phyloP scores from a whole-genome alignment of 2,888 invertebrate species.

The Phasia obesa region DNA sequence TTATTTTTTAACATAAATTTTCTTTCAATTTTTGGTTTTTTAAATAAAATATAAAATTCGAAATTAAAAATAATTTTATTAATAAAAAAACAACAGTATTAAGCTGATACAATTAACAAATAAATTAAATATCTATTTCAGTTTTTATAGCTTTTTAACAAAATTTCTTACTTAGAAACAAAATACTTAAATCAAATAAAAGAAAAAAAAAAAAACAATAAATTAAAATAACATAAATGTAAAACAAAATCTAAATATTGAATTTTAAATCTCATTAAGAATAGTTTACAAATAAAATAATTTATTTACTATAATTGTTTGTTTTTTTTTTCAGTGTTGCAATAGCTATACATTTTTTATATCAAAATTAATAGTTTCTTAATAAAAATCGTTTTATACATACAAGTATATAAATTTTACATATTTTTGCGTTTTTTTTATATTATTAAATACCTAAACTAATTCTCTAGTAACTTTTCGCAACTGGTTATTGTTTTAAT shows the following conservation, averaged over 20 bases:
- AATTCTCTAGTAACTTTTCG: conserved; percentile 1
- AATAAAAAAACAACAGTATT: conserved; percentile 39
- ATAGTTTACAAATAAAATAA: conserved; percentile 12
- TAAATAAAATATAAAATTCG: conserved; percentile 31
- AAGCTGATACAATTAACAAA: conserved; percentile 25
- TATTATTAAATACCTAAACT: neutral
- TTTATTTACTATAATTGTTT: neutral
- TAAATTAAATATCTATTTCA: conserved; percentile 1
- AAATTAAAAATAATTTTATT: conserved; percentile 18
- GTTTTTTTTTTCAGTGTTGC: neutral
- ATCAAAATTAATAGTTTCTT: conserved; percentile 6
- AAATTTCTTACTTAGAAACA: conserved; percentile 36
- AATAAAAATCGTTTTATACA: conserved; percentile 39
- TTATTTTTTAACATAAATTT: conserved; percentile 25
- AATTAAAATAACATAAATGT: neutral
- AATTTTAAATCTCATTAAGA: conserved; percentile 45
- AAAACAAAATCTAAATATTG: too few relatives aligned
- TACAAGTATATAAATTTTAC: neutral
- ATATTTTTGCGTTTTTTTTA: conserved; percentile 23
- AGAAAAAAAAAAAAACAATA: conserved; percentile 15
- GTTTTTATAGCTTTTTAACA: conserved; percentile 35
- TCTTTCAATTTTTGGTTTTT: conserved; percentile 59
- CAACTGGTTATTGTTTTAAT: conserved; percentile 49
- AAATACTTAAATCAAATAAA: conserved; percentile 37
- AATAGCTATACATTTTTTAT: conserved; percentile 6